Base-by-base conservation (phyloP, 2,113 vertebrate genomes). In the Pangasianodon gigas region DNA sequence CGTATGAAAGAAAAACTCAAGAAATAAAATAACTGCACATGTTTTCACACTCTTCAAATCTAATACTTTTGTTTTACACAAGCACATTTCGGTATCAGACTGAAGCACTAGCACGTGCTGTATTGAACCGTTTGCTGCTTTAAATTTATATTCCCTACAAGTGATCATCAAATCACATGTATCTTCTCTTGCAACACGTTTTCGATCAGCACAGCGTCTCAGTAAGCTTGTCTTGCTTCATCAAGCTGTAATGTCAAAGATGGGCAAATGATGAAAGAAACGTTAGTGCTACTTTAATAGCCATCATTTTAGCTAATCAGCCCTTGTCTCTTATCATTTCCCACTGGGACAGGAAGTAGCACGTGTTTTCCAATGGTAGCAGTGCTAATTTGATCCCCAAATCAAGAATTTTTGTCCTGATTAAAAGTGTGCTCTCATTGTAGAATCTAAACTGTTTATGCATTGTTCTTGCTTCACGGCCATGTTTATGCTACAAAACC, bases 361-460 rank as follows among this genome's bases (percentile, higher is more conserved):
- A 83, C 3, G 14, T 81, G 54, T 46, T 79, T 67, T 51, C 24
- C 58, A 37, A 65, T 46, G 26, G 56, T 65, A 65, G 44, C 54
- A 44, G 26, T 46, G 75, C 75, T 60, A 87, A 87, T 48, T 46
- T 65, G 44, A 52, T 37, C 16, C 29, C 2, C 19, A 52, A 81
- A 88, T 62, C 46, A n/a, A 81, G 58, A 79, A 87, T 77, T 58
- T 41, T 77, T 51, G 11, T 46, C 29, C 75, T 60, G 86, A 77
- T 79, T 87, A 75, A 79, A 79, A 77, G 29, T 75, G 21, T 37
- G 26, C 16, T 80, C 46, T 80, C 46, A 18, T 52, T 51, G 44
- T 2, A 21, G 21, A 82, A 65, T 88, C 32, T 52, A 69, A 69
- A 88, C 77, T 84, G 87, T 83, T 89, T 89, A 54, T 19, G 80